Percentiles rank a stretch among this genome's conserved stretches.
Evolutionary conservation across 2,797 vertebrate genomes (phyloP).

Genomic region (Hephaestus fuliginosus): DNA sequence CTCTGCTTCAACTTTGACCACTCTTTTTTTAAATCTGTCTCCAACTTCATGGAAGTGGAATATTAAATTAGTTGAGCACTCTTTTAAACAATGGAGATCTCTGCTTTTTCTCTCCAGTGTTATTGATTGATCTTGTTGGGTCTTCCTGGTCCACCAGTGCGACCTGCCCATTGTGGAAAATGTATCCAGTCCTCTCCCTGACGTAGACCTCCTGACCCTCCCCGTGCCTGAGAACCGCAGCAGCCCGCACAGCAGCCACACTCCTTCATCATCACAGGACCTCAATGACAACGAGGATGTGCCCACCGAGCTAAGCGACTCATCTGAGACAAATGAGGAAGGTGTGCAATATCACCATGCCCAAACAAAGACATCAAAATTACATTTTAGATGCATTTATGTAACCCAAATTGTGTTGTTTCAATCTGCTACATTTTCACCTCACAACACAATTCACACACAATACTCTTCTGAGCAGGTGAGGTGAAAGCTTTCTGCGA

Average conservation of each 20-base stretch:
- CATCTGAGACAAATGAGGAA: slow-evolving; percentile 92
- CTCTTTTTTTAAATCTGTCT: no score
- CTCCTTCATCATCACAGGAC: slow-evolving; percentile 88
- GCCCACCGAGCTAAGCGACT: slow-evolving; percentile 93
- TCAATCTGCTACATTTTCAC: not conserved
- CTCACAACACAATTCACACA: not conserved
- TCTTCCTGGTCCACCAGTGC: slow-evolving; percentile 78
- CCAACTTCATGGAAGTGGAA: not conserved
- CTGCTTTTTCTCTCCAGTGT: not conserved
- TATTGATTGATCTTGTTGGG: not conserved
- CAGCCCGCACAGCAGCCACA: slow-evolving; percentile 78
- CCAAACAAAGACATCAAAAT: not conserved
- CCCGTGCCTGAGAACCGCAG: slow-evolving; percentile 83
- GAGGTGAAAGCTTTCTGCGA: slow-evolving; percentile 93
- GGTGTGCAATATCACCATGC: slow-evolving; percentile 70
- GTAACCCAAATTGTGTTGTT: not conserved
- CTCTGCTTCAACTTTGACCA: not conserved
- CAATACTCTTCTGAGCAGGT: slow-evolving; percentile 70
- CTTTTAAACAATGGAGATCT: not conserved
- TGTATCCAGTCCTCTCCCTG: slow-evolving; percentile 81
- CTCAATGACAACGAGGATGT: slow-evolving; percentile 93
- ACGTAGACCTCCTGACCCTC: slow-evolving; percentile 83
- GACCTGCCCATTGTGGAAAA: slow-evolving; percentile 88
- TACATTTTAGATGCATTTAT: not conserved
- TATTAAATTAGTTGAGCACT: not conserved